These are phyloP conservation scores for Calyptommatus sinebrachiatus DNA, from an alignment of 2,113 vertebrate genomes.

Conservation along the genomic window DNA sequence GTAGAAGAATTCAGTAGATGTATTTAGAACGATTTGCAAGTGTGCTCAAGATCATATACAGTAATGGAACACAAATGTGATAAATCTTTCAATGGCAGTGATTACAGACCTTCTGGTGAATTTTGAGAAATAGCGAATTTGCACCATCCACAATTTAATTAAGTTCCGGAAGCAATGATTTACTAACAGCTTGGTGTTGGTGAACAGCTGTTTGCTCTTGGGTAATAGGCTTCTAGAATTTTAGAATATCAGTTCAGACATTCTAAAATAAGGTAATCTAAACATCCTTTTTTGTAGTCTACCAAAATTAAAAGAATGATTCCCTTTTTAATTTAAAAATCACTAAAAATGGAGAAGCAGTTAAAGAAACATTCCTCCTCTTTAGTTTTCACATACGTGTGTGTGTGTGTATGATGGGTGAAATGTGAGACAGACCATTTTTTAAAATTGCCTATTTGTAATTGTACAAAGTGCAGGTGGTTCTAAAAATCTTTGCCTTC, in stretches of 20 bases:
- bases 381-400: background rate
- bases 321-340: background rate
- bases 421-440: no score
- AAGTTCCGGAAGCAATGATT: background rate
- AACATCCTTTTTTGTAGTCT: background rate
- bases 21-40: no score
- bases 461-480: no score
- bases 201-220: conserved; percentile 7
- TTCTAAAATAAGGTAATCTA: background rate
- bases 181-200: background rate
- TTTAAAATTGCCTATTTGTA: no score
- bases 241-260: background rate
- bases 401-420: background rate
- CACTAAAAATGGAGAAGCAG: background rate
- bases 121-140: conserved; percentile 17
- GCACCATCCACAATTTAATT: background rate
- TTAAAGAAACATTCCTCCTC: background rate
- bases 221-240: background rate
- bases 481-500: no score
- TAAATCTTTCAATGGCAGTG: background rate
- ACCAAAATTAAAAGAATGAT: background rate
- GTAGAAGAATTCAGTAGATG: no score
- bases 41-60: no score
- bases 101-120: conserved; percentile 1
- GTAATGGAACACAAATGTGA: conserved; percentile 4